Evolutionary conservation across 2,888 invertebrate species (phyloP).

Genomic region (Drosophila neoperkinsi): DNA sequence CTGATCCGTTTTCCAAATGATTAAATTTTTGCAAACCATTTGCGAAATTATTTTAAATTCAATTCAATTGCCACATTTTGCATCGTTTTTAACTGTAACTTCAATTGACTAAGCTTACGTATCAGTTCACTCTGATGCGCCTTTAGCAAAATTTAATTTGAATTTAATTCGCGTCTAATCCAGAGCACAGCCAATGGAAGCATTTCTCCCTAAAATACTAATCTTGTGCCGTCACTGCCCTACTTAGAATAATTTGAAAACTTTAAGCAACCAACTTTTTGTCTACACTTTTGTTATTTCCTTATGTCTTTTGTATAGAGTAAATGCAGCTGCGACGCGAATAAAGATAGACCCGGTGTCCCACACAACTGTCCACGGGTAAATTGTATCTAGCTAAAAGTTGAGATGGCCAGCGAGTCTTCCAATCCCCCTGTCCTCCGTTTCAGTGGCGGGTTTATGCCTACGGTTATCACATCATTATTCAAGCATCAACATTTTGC

Average conservation of each 20-base stretch:
- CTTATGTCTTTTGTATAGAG: conserved; percentile 14
- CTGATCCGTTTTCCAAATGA: conserved; percentile 24
- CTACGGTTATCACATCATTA: conserved; percentile 80
- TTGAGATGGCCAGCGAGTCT: conserved; percentile 26
- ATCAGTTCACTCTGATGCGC: conserved; percentile 78
- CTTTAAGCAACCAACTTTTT: conserved; percentile 68
- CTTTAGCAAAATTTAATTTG: conserved; percentile 72
- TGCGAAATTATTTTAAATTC: conserved; percentile 51
- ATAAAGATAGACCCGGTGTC: conserved; percentile 30
- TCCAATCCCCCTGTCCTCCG: conserved; percentile 17
- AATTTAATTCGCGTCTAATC: conserved; percentile 71
- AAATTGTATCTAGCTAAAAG: conserved; percentile 68
- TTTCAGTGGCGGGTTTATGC: conserved; percentile 70
- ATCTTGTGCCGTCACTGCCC: conserved; percentile 65
- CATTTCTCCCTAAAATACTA: conserved; percentile 55
- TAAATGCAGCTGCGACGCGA: conserved; percentile 69
- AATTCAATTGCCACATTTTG: conserved; percentile 34
- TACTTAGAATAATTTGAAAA: conserved; percentile 79
- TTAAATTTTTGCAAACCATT: conserved; percentile 43
- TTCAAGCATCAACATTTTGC: conserved; percentile 78
- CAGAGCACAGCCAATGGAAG: conserved; percentile 28
- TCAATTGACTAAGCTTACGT: conserved; percentile 60
- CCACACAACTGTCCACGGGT: conserved; percentile 22
- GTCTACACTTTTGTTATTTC: not conserved
- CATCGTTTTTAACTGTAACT: conserved; percentile 35